Evolutionary conservation across 2,888 invertebrate species (phyloP), one percentile per base, ranked within the genome.

Genomic region (Acanthoscelides obtectus): DNA sequence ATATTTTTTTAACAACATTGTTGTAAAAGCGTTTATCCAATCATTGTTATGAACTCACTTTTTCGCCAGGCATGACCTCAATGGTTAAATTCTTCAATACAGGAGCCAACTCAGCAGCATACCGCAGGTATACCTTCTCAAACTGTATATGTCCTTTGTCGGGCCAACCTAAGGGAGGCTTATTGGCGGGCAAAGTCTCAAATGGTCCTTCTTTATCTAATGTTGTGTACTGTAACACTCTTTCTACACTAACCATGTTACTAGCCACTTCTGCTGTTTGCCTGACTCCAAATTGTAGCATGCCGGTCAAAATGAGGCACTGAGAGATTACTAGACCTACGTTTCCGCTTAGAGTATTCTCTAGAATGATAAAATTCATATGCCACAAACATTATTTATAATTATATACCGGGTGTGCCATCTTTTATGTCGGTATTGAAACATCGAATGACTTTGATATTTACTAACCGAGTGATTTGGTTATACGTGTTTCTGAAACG

Each of bases 231-330:
- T 95, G 93, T 64, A 93, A 82, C 0, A 95, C 90, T 71, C 95
- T 87, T 83, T 96, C 95, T 0, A 95, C 94, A 69, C 91, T 90
- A 4, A 91, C 92, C 90, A 93, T 91, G 79, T 92, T 90, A 8
- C 90, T 90, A 68, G 91, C 87, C 22, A 90, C 89, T 81, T 95
- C 94, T 0, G 94, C 92, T 63, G 92, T 89, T 82, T 94, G 93
- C 74, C 93, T 88, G 77, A 94, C 90, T 5, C 93, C 93, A 86
- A 92, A 90, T 81, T 94, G 94, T 72, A 94, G 89, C 91, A 94
- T 92, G 75, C 93, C 94, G 71, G 93, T 93, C 73, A 95, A 82
- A 77, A 92, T 90, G 71, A 93, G 84, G 73, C 91, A 90, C 78
- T 93, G 93, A 25, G 92, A 91, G 74, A 94, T 88, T 0, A 92